Conservation (phyloP, 2,888 invertebrate genomes). For the Selenia dentaria region DNA sequence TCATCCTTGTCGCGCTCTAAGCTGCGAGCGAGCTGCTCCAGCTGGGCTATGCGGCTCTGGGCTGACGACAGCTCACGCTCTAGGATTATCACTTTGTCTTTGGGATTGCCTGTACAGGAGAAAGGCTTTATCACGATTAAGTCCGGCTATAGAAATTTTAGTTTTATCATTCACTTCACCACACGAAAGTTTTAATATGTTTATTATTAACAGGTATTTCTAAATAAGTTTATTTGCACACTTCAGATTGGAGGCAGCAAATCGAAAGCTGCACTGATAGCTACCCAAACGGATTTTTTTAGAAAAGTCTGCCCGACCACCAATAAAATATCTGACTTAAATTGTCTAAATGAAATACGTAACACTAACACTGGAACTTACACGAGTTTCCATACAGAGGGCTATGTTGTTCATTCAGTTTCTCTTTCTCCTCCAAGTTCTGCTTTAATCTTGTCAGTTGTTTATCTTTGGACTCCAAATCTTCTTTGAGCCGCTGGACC, state of each 20-base stretch:
- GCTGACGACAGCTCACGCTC: conserved; percentile 70
- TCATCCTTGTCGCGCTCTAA: conserved; percentile 87
- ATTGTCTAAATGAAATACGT: too few relatives aligned
- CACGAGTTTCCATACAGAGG: conserved; percentile 68
- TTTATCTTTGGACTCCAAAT: conserved; percentile 86
- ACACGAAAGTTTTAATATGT: too few relatives aligned
- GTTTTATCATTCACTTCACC: too few relatives aligned
- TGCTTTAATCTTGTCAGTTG: conserved; percentile 85
- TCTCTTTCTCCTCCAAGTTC: conserved; percentile 85
- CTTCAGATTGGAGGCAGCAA: too few relatives aligned
- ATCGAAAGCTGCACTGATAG: too few relatives aligned
- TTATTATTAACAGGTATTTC: too few relatives aligned
- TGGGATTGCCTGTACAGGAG: conserved; percentile 73
- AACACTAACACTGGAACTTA: conserved; percentile 47
- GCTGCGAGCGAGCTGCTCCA: conserved; percentile 66
- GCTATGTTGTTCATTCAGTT: conserved; percentile 84
- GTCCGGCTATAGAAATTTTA: too few relatives aligned
- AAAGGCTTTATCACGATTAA: too few relatives aligned
- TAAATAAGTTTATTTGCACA: too few relatives aligned
- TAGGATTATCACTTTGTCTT: conserved; percentile 68
- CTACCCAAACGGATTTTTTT: too few relatives aligned
- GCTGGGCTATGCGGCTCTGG: conserved; percentile 66
- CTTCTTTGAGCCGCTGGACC: conserved; percentile 86
- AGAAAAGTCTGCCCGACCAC: too few relatives aligned
- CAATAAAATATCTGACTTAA: too few relatives aligned